These are phyloP conservation scores for Ardeotis arabs DNA, from an alignment of 2,113 vertebrate genomes.

Conservation along the genomic window DNA sequence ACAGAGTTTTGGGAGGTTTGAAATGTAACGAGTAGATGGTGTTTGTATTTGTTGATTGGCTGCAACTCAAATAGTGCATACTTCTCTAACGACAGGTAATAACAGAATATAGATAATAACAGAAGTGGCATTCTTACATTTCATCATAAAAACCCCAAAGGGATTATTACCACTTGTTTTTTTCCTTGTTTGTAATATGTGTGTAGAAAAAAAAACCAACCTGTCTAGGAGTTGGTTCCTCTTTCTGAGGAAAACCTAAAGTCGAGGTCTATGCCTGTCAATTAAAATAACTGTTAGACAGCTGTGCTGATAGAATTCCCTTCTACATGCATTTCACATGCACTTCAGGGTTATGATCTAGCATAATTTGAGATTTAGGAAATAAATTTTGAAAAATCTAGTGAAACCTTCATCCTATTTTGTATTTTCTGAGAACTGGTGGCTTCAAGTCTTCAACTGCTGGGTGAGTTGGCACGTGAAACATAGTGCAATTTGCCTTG, in stretches of 20 bases:
- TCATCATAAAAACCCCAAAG: neutral
- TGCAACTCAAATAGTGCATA: neutral
- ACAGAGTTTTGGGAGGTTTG: neutral
- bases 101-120: neutral
- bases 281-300: neutral
- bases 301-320: neutral
- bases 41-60: neutral
- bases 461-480: neutral
- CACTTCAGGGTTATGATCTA: neutral
- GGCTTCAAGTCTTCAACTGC: neutral
- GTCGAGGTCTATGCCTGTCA: neutral
- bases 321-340: neutral
- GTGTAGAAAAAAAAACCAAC: neutral
- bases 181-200: neutral
- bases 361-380: slow-evolving; percentile 14
- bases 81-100: neutral
- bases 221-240: neutral
- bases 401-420: neutral
- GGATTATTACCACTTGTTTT: neutral
- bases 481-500: neutral
- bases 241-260: neutral
- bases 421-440: neutral
- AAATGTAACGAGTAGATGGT: neutral
- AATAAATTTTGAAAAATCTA: slow-evolving; percentile 5
- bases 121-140: neutral